A percentile compares a stretch with the other conserved stretches of the same genome.
These are phyloP conservation scores for Pseudopleuronectes americanus DNA, from an alignment of 2,797 vertebrate species.

Conservation along the genomic window DNA sequence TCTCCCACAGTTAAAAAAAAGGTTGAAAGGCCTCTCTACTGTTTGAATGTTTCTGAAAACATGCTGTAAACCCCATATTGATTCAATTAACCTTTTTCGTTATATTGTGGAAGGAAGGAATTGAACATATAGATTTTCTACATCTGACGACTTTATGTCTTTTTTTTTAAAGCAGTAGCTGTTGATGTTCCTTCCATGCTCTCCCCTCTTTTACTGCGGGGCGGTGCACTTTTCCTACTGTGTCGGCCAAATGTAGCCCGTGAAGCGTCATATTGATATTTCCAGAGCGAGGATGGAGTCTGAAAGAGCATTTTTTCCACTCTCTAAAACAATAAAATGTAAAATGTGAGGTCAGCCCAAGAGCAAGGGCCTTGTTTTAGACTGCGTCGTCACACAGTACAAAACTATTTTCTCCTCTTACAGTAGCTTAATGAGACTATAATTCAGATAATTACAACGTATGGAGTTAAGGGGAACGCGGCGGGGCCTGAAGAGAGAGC, in stretches of 20 bases:
- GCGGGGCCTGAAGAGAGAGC: not conserved
- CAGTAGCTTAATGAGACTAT: not conserved
- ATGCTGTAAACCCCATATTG: not conserved
- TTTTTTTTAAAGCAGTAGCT: constrained; percentile 34
- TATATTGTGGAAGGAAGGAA: not conserved
- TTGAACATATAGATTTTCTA: not conserved
- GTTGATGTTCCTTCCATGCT: constrained; percentile 41
- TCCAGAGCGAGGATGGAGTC: constrained; percentile 63
- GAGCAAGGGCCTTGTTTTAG: constrained; percentile 38
- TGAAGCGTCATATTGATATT: constrained; percentile 67
- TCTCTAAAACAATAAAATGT: constrained; percentile 63
- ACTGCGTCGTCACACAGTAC: not conserved
- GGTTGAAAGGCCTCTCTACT: not conserved
- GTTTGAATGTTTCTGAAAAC: constrained; percentile 11
- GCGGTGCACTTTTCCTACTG: constrained; percentile 68
- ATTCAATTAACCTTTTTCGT: not conserved
- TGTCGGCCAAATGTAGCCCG: constrained; percentile 49
- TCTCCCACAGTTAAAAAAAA: constrained; percentile 1
- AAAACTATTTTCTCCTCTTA: not conserved
- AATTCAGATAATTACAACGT: not conserved
- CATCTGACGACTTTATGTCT: constrained; percentile 14
- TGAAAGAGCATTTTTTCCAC: constrained; percentile 63
- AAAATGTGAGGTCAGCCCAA: constrained; percentile 50
- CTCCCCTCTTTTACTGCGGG: constrained; percentile 47
- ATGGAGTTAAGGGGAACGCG: not conserved